phyloP scores from a whole-genome alignment of 2,113 vertebrate genomes.

The Hystrix cristata region DNA sequence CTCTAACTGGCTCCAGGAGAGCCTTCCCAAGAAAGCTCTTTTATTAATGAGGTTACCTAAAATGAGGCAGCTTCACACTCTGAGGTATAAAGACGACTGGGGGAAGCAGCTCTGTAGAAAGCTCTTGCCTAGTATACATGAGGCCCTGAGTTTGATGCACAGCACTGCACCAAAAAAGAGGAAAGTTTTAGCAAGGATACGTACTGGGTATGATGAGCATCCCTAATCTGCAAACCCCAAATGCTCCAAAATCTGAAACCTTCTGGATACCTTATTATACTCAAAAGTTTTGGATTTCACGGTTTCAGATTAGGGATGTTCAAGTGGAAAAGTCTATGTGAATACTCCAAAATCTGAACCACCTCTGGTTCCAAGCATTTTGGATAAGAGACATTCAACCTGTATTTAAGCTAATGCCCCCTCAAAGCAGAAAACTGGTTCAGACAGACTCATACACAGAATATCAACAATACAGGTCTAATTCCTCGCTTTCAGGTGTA shows the following conservation, averaged over 20 bases:
- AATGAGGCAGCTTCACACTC: not conserved
- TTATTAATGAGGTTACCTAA: slow-evolving; percentile 7
- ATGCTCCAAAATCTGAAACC: not conserved
- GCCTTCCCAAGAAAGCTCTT: not conserved
- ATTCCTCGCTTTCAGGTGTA: not conserved
- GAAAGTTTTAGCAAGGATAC: not conserved
- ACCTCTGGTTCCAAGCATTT: not conserved
- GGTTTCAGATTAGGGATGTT: not conserved
- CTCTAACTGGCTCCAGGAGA: not conserved
- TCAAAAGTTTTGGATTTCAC: not conserved
- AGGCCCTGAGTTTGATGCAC: not conserved
- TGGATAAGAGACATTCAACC: not conserved
- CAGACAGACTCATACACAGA: not conserved
- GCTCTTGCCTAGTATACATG: not conserved
- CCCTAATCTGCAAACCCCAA: not conserved
- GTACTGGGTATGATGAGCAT: not conserved
- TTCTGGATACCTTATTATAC: not conserved
- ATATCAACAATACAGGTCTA: not conserved
- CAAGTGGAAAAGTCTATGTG: not conserved
- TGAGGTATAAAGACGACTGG: not conserved
- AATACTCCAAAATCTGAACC: not conserved
- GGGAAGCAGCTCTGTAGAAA: not conserved
- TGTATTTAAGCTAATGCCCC: not conserved
- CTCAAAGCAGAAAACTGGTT: not conserved
- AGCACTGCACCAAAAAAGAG: not conserved